A percentile compares a stretch with the other conserved stretches of the same genome.
phyloP scores from a whole-genome alignment of 2,888 invertebrate species.

The Noctua fimbriata region DNA sequence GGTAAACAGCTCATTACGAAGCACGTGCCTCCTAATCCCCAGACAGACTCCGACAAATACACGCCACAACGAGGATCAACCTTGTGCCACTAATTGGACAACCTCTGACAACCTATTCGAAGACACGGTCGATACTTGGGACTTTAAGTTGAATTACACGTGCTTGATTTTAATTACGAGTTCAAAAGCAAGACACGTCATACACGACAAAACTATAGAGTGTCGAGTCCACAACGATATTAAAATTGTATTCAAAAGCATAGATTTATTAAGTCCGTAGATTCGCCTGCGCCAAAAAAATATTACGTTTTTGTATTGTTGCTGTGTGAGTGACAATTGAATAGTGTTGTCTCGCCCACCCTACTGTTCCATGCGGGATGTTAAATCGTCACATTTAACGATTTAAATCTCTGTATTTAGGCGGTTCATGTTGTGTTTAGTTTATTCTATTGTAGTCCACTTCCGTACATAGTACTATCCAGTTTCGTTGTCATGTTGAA shows the following conservation, averaged over 20 bases:
- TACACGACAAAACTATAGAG: not conserved
- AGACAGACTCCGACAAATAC: conserved; percentile 39
- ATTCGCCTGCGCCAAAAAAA: not conserved
- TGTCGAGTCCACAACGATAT: not conserved
- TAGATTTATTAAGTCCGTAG: not conserved
- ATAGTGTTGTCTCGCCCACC: not conserved
- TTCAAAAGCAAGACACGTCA: not conserved
- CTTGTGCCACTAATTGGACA: conserved; percentile 57
- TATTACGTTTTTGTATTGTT: not conserved
- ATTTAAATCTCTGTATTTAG: not conserved
- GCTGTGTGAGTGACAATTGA: not conserved
- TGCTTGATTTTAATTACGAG: conserved; percentile 36
- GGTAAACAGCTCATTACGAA: conserved; percentile 54
- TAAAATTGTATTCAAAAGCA: not conserved
- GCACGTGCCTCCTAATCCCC: conserved; percentile 57
- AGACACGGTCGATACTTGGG: conserved; percentile 38
- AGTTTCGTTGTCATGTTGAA: not conserved
- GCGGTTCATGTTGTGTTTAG: no score
- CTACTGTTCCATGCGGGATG: no score
- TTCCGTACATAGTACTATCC: not conserved
- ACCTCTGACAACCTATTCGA: conserved; percentile 45
- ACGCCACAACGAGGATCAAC: conserved; percentile 37
- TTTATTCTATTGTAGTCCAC: not conserved
- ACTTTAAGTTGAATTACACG: conserved; percentile 31
- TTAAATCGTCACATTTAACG: not conserved